These are phyloP conservation scores for Eulithis testata DNA, from an alignment of 2,888 invertebrate species.

Conservation along the genomic window DNA sequence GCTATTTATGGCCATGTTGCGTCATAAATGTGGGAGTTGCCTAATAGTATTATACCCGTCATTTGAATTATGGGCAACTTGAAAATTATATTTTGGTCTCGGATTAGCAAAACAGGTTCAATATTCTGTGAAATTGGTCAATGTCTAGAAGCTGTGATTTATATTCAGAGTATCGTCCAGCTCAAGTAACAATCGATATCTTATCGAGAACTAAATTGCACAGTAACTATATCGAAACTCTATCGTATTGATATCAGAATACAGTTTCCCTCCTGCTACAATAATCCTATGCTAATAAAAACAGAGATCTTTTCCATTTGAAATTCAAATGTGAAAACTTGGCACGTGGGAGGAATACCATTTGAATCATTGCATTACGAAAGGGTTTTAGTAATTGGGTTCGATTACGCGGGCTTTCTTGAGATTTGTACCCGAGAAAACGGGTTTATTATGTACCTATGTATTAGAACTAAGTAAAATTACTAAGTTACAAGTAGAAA, in stretches of 20 bases:
- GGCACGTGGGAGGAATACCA: constrained; percentile 53
- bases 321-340: constrained; percentile 68
- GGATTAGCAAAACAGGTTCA: too few relatives aligned
- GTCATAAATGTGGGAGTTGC: too few relatives aligned
- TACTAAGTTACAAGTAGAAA: too few relatives aligned
- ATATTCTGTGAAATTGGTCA: background rate
- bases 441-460: background rate
- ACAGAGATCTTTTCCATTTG: constrained; percentile 59
- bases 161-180: constrained; percentile 1
- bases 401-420: background rate
- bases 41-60: too few relatives aligned
- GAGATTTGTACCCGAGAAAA: background rate
- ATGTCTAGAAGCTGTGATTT: background rate
- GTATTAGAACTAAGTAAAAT: too few relatives aligned
- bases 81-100: background rate
- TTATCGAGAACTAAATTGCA: background rate
- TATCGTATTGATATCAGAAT: constrained; percentile 13
- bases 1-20: too few relatives aligned
- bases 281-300: constrained; percentile 58
- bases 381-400: constrained; percentile 21
- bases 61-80: too few relatives aligned
- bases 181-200: background rate
- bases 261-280: constrained; percentile 20
- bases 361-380: constrained; percentile 47
- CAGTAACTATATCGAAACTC: background rate